Evolutionary conservation across 2,797 vertebrate species (phyloP), one percentile per base, ranked within the genome.

Genomic region (Muraenolepis orangiensis): DNA sequence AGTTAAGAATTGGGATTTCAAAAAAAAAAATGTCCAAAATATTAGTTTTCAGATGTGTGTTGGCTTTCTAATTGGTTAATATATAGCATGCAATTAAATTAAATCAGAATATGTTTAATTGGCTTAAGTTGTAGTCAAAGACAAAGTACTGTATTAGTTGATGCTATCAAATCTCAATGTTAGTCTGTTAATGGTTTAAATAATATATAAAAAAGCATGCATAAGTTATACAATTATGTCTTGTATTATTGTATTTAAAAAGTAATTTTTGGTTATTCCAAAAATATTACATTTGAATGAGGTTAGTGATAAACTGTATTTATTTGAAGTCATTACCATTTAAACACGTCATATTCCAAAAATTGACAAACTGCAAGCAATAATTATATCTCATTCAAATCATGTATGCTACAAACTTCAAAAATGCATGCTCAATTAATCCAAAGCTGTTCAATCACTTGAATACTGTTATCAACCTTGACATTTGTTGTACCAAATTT

Each of bases 281-380:
- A 76, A 69, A 72, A 10, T 69, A 40, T 76, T 79, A 57, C 8
- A 76, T 66, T 80, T 67, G 2, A 73, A 74, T 71, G 34, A 72
- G 42, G 70, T 86, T 86, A 87, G 78, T 84, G 66, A 74, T 80
- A 66, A 81, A 74, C 51, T 72, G n/a, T 64, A 64, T 64, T 85
- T 73, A 75, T 79, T 66, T 83, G 69, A 70, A 85, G 73, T 76
- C 83, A 81, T 72, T 34, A 79, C 77, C 36, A 69, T 78, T 73
- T 76, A 85, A 82, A 69, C 81, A 92, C 88, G 90, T 90, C 87
- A 91, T 90, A 64, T 80, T 20, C 74, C 88, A 91, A 91, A 89
- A 93, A 91, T 93, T 84, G 87, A 93, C 89, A 93, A 91, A 91
- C 86, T 86, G 90, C 93, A 95, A 95, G 93, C 92, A 91, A 87